Evolutionary conservation across 2,113 vertebrate species (phyloP).

Genomic region (Bubo scandiacus): DNA sequence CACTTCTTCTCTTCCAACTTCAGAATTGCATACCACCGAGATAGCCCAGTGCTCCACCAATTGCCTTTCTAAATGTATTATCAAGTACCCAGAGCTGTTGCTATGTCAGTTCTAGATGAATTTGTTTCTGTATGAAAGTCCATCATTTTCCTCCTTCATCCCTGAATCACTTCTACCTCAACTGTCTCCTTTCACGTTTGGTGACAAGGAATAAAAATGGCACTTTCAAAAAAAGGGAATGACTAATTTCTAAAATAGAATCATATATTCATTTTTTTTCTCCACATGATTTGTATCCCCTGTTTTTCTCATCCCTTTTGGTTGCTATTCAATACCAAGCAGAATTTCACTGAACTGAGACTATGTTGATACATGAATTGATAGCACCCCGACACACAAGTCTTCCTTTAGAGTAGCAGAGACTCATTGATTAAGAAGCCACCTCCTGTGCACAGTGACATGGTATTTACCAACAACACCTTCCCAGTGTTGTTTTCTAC

Average conservation of each 20-base stretch:
- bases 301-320: background rate
- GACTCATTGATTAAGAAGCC: background rate
- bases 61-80: background rate
- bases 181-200: background rate
- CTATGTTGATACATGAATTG: background rate
- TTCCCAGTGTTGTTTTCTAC: accelerated
- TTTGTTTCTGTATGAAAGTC: background rate
- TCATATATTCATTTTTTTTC: background rate
- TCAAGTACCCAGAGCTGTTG: background rate
- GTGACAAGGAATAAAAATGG: constrained; percentile 28
- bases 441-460: background rate
- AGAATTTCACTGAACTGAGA: background rate
- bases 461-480: background rate
- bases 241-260: constrained; percentile 6
- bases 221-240: background rate
- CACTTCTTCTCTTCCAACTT: background rate
- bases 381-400: background rate
- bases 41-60: background rate
- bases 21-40: background rate
- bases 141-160: background rate
- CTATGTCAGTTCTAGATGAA: background rate
- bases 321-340: background rate
- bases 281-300: background rate
- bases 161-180: background rate
- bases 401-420: background rate